Conservation (phyloP, 1,140 invertebrate species). For the Nomia melanderi region DNA sequence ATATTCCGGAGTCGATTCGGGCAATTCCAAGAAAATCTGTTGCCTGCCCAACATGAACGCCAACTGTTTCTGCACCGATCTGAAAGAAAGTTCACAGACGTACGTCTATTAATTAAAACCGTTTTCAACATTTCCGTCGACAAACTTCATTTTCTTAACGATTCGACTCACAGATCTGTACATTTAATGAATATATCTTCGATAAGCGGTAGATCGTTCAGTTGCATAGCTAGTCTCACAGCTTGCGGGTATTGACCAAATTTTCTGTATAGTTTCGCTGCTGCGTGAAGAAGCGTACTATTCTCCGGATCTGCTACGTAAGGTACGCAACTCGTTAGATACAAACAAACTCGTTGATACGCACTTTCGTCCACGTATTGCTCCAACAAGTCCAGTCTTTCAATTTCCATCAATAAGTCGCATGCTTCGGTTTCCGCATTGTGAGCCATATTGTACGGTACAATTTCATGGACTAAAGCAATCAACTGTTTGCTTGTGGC, state of each 20-base stretch:
- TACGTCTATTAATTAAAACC: not conserved
- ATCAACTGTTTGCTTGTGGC: constrained; percentile 86
- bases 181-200: constrained; percentile 94
- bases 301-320: constrained; percentile 99
- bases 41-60: constrained; percentile 99
- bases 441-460: constrained; percentile 98
- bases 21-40: constrained; percentile 93
- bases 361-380: constrained; percentile 96
- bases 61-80: constrained; percentile 95
- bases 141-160: constrained; percentile 9
- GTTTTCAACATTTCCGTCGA: too few relatives aligned
- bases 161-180: constrained; percentile 89
- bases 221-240: constrained; percentile 95
- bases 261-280: constrained; percentile 93
- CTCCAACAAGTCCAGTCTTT: constrained; percentile 93
- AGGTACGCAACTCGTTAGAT: constrained; percentile 97
- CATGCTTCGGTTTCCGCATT: constrained; percentile 99
- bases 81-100: constrained; percentile 75
- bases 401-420: constrained; percentile 99
- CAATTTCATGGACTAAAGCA: constrained; percentile 91
- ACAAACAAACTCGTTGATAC: constrained; percentile 96
- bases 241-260: constrained; percentile 98
- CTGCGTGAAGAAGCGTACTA: constrained; percentile 91
- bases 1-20: constrained; percentile 87
- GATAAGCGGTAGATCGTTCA: constrained; percentile 93